Base-by-base conservation (phyloP, 2,113 vertebrate species). In the Triplophysa dalaica region DNA sequence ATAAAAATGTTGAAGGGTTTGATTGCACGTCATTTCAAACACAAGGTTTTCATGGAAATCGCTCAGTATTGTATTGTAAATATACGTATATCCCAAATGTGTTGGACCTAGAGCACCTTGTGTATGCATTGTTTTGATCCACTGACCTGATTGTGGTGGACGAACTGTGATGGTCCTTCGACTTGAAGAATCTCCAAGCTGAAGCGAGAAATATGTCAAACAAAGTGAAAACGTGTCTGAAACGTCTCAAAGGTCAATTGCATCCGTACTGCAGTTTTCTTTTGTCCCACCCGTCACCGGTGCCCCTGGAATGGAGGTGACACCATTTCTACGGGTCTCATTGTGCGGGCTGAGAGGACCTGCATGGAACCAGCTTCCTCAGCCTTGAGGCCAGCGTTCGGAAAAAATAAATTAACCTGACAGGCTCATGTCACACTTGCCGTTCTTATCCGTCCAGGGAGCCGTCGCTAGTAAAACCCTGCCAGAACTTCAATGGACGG, bases 361-460 rank as follows among this genome's bases (percentile, higher is more conserved):
- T 43, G 54, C 45, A 64, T 21, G 26, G 67, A 78, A 73, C 48
- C 61, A 54, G 67, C 33, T 78, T 66, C 17, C 19, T 45, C 52
- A 50, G 68, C 38, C 19, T 50, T 22, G 41, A 67, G 81, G 66
- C 48, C 75, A 72, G 22, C 73, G 56, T 48, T 16, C 17, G 26
- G 61, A 73, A 79, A 22, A 63, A 33, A 60, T 81, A 54, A 73
- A 77, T 66, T n/a, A 77, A 75, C 45, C n/a, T 68, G 79, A 78
- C 82, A 81, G 79, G 54, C 24, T 5, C 54, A 17, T 54, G 75
- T 84, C 82, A 81, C 69, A 77, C 78, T 61, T 73, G 64, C 69
- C 50, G 52, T 65, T 69, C 70, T 41, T 21, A 33, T 82, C 62
- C 45, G 76, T 52, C 73, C 67, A 61, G 67, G 60, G 78, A 83